phyloP scores from a whole-genome alignment of 2,113 vertebrate species.

The Rhea americana region DNA sequence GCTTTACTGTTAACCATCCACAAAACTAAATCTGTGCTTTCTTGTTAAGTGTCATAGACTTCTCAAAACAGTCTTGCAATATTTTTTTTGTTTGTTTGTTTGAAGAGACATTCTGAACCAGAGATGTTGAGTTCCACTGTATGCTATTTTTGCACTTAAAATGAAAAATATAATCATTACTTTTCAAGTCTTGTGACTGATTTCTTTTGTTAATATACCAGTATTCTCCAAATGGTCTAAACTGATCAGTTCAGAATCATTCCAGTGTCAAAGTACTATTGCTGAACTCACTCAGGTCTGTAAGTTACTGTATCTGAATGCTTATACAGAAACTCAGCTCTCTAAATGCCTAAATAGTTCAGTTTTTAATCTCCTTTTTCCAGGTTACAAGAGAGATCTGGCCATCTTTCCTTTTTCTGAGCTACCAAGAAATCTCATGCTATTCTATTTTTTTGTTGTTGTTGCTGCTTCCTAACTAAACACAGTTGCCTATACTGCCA shows the following conservation, averaged over 20 bases:
- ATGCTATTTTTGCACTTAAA: background rate
- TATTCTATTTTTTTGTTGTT: background rate
- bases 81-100: background rate
- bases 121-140: background rate
- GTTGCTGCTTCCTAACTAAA: background rate
- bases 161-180: background rate
- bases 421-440: background rate
- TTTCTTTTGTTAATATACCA: background rate
- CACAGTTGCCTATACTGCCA: background rate
- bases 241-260: background rate
- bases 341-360: background rate
- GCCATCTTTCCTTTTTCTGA: background rate
- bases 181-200: background rate
- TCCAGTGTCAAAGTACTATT: background rate
- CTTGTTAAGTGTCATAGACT: background rate
- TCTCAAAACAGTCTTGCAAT: background rate
- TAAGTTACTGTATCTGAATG: background rate
- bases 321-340: background rate
- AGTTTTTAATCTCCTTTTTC: background rate
- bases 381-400: background rate
- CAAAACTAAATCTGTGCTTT: background rate
- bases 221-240: background rate
- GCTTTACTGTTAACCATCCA: background rate
- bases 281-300: background rate
- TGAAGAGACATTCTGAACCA: fast-evolving